Evolutionary conservation across 2,797 vertebrate species (phyloP).

Genomic region (Orientallactaga sibirica): DNA sequence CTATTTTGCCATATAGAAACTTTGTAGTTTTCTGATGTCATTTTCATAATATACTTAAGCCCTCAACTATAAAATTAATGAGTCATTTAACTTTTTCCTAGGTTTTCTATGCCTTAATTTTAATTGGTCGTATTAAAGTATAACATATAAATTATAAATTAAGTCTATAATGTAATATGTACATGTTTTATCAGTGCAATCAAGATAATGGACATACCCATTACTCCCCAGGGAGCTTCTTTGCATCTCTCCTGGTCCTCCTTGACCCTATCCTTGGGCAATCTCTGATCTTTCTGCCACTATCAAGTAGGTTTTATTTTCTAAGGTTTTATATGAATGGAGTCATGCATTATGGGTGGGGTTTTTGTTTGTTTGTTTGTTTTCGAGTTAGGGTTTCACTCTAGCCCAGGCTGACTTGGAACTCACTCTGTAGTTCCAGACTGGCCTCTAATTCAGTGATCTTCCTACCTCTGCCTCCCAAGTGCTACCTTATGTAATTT

Average conservation of each 20-base stretch:
- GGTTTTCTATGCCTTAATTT: neutral
- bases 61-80: neutral
- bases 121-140: neutral
- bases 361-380: no score
- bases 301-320: neutral
- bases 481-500: neutral
- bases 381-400: no score
- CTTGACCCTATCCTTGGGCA: neutral
- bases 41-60: neutral
- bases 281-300: neutral
- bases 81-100: neutral
- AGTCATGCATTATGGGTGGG: no score
- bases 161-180: neutral
- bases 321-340: neutral
- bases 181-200: neutral
- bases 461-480: no score
- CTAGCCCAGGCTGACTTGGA: no score
- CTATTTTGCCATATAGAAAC: neutral
- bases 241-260: neutral
- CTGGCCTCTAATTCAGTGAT: no score
- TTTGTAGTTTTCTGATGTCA: neutral
- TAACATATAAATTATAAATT: neutral
- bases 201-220: neutral
- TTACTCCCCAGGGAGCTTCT: neutral
- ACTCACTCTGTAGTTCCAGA: no score